These are phyloP conservation scores for Petrocephalus sullivani DNA, from an alignment of 2,797 vertebrate species.

Conservation along the genomic window DNA sequence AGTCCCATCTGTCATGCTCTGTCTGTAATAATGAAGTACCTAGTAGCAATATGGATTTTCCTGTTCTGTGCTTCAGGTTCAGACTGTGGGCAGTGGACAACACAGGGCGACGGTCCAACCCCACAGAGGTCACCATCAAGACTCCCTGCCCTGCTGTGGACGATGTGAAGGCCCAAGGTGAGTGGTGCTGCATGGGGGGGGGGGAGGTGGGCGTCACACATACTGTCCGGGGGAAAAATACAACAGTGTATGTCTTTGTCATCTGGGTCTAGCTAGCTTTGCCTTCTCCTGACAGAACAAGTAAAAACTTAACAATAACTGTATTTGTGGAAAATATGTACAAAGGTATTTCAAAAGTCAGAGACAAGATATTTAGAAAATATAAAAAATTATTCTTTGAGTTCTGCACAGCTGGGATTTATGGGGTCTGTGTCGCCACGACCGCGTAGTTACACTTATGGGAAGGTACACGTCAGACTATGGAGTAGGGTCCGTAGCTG, in stretches of 20 bases:
- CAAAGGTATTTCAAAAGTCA: background rate
- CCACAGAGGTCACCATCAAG: conserved; percentile 89
- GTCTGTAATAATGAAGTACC: background rate
- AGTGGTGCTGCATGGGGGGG: conserved; percentile 11
- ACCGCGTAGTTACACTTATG: too few relatives aligned
- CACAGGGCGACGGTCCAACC: conserved; percentile 86
- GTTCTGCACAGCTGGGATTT: background rate
- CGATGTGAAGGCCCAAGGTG: conserved; percentile 97
- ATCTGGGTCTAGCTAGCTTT: background rate
- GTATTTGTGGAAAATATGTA: background rate
- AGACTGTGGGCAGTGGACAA: conserved; percentile 94
- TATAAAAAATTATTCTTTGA: background rate
- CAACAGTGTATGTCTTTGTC: background rate
- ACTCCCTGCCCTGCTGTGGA: conserved; percentile 93
- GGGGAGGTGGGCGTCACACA: too few relatives aligned
- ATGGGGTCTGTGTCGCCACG: too few relatives aligned
- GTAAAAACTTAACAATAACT: background rate
- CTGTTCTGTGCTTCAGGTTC: conserved; percentile 67
- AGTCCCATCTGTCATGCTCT: background rate
- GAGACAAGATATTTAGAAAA: background rate
- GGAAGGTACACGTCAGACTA: background rate
- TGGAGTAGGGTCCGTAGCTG: background rate
- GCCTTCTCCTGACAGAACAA: background rate
- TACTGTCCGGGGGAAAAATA: background rate
- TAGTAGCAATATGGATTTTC: background rate